Conservation (phyloP, 2,113 vertebrate genomes). For the Candoia aspera region DNA sequence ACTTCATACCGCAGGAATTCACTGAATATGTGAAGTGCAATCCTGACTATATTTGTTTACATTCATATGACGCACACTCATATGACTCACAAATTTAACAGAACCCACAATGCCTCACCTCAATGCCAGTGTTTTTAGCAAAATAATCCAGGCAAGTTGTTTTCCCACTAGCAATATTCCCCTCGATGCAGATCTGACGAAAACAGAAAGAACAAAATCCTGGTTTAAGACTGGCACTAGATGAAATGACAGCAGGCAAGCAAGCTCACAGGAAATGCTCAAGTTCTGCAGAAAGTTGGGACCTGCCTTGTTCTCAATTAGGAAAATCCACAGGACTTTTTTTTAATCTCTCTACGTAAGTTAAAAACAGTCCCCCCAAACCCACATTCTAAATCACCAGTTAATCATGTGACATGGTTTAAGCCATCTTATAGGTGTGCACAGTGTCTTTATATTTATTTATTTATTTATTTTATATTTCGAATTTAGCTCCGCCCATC, state of each 20-base stretch:
- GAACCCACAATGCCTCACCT: conserved; percentile 73
- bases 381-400: neutral
- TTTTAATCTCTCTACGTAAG: neutral
- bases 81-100: neutral
- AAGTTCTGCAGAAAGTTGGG: neutral
- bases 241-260: neutral
- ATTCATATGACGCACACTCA: neutral
- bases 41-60: neutral
- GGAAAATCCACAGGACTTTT: neutral
- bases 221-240: neutral
- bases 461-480: too few relatives aligned
- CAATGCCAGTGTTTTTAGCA: conserved; percentile 77
- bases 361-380: neutral
- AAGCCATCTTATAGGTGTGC: neutral
- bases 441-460: neutral
- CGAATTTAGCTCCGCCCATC: too few relatives aligned
- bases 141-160: conserved; percentile 95
- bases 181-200: conserved; percentile 88
- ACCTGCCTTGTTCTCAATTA: neutral
- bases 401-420: neutral
- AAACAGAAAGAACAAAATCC: conserved; percentile 33
- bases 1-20: neutral
- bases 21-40: neutral
- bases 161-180: conserved; percentile 96
- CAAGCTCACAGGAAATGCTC: neutral